phyloP scores from a whole-genome alignment of 2,113 vertebrate species.

The Caranx ignobilis region DNA sequence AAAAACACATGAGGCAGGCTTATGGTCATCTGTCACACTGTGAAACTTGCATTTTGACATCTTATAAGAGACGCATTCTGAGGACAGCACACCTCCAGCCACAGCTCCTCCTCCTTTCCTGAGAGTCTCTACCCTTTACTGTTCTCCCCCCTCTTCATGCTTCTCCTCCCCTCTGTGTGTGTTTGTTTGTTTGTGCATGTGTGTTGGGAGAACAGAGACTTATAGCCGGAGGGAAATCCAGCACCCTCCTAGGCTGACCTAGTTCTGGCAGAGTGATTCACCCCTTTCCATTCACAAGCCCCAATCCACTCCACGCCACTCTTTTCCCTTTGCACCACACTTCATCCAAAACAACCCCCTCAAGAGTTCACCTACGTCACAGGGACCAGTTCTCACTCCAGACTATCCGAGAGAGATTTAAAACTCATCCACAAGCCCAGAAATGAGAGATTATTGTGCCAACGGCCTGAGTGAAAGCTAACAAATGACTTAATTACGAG shows the following conservation, averaged over 20 bases:
- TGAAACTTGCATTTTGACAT: constrained; percentile 47
- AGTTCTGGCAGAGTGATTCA: constrained; percentile 79
- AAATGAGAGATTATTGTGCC: constrained; percentile 29
- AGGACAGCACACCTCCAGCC: constrained; percentile 39
- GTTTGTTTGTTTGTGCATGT: constrained; percentile 1
- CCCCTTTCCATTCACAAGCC: constrained; percentile 73
- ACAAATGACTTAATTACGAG: constrained; percentile 68
- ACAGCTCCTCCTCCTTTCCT: constrained; percentile 43
- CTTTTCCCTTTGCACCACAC: constrained; percentile 2
- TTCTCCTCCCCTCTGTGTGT: constrained; percentile 5
- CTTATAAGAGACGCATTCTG: constrained; percentile 44
- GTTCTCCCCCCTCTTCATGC: constrained; percentile 28
- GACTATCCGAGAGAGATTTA: constrained; percentile 37
- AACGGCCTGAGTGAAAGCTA: constrained; percentile 38
- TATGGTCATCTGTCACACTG: constrained; percentile 40
- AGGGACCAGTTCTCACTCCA: constrained; percentile 30
- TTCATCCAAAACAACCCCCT: constrained; percentile 56
- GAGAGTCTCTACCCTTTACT: constrained; percentile 14
- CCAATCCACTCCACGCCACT: constrained; percentile 25
- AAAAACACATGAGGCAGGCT: constrained; percentile 12
- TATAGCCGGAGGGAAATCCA: constrained; percentile 72
- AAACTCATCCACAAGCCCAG: constrained; percentile 29
- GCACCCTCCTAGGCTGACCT: constrained; percentile 80
- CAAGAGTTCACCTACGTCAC: constrained; percentile 48
- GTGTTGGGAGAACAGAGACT: constrained; percentile 48